Base-by-base conservation (phyloP, 2,113 vertebrate species). In the Myrmecobius fasciatus region DNA sequence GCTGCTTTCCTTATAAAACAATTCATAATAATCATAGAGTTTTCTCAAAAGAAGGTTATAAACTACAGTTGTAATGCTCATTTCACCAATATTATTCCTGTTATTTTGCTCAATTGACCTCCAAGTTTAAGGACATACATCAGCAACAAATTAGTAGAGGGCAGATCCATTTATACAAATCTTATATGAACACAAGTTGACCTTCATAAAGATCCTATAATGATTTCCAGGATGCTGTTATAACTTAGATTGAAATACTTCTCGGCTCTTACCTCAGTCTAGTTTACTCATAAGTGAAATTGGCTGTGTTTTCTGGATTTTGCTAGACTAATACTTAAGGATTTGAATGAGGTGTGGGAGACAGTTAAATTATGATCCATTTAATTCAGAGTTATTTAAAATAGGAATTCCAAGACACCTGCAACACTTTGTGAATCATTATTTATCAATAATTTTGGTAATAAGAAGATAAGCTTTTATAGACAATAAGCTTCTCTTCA, bases 1-100 rank as follows among this genome's bases (percentile, higher is more conserved):
- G 46, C 83, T 53, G 52, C 93, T 89, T 91, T 48, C 89, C 43
- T 75, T 83, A 93, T 93, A 2, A 94, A 96, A 49, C 25, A 52
- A 93, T 91, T 88, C 91, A 75, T 49, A 89, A 43, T 88, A 52
- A n/a, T 43, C 0, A 93, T 24, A 36, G 83, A 36, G 12, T 3
- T 92, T 96, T 95, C 24, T 93, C 26, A 91, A 89, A 96, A n/a
- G 49, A 95, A 89, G 8, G 12, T 25, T 2, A 0, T 3, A 53
- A 8, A 56, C 4, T 52, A 48, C 67, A 89, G 14, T 20, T 89
- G 43, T 91, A 92, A 14, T 67, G 53, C 7, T 89, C 95, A 8
- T 31, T 20, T 60, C 11, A 88, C 28, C 26, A 90, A 51, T 26
- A 36, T 51, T 51, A 31, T 31, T 47, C 11, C 36, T 49, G 11